phyloP scores from a whole-genome alignment of 2,797 vertebrate genomes.

The Ceryle rudis region DNA sequence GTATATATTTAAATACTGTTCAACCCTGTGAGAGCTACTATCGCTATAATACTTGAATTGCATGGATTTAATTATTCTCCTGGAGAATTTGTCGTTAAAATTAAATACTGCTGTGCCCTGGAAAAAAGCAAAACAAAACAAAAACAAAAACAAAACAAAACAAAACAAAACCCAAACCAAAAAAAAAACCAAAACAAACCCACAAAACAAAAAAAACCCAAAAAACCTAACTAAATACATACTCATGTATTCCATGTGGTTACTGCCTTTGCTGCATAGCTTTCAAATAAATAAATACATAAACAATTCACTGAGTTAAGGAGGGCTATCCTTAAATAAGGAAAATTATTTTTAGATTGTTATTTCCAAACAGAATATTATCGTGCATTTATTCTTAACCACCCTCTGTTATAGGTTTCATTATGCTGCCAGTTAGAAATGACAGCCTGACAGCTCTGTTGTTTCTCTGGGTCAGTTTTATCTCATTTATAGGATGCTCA shows the following conservation, averaged over 20 bases:
- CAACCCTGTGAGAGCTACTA: not conserved
- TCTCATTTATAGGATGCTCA: constrained; percentile 52
- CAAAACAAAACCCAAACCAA: not conserved
- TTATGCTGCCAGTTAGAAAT: constrained; percentile 35
- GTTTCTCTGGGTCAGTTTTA: constrained; percentile 46
- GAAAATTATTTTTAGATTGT: not conserved
- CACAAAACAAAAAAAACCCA: not conserved
- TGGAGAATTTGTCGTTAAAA: not conserved
- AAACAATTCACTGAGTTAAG: constrained; percentile 25
- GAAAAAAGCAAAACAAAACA: not conserved
- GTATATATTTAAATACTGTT: not conserved
- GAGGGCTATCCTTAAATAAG: constrained; percentile 3
- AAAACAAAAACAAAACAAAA: not conserved
- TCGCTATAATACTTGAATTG: not conserved
- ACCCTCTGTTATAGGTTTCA: not conserved
- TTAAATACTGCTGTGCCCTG: not conserved
- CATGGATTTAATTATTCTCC: not conserved
- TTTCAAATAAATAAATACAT: constrained; percentile 23
- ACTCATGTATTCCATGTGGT: not conserved
- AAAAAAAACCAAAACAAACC: no score
- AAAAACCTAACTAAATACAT: not conserved
- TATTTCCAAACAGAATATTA: constrained; percentile 25
- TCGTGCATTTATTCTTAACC: constrained; percentile 17
- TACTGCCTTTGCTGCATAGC: not conserved
- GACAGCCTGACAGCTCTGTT: constrained; percentile 26